A percentile compares a stretch with the other conserved stretches of the same genome.
phyloP scores from a whole-genome alignment of 2,113 vertebrate species.

The Anoplopoma fimbria region DNA sequence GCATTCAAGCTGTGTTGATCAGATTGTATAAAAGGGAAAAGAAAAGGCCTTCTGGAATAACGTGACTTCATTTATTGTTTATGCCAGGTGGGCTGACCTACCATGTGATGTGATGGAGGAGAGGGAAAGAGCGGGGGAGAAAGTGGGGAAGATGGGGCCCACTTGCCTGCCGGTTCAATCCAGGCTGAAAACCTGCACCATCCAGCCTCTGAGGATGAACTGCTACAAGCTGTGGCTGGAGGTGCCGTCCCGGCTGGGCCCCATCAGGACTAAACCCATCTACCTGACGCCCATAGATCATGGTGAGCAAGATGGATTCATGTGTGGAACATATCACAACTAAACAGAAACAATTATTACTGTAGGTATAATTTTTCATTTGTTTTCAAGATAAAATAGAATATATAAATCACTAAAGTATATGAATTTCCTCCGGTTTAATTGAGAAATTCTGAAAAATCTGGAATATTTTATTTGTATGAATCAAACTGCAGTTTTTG shows the following conservation, averaged over 20 bases:
- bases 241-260: conserved; percentile 81
- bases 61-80: neutral
- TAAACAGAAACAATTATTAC: neutral
- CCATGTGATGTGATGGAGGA: conserved; percentile 85
- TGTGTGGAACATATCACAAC: neutral
- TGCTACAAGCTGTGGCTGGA: conserved; percentile 95
- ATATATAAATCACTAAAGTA: neutral
- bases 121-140: conserved; percentile 70
- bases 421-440: neutral
- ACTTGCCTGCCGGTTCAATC: conserved; percentile 64
- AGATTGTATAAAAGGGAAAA: neutral
- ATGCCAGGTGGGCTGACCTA: conserved; percentile 71
- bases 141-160: conserved; percentile 78
- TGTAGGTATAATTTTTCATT: too few species aligned
- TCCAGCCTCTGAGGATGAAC: conserved; percentile 88
- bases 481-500: neutral
- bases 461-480: neutral
- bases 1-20: neutral
- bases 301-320: conserved; percentile 81
- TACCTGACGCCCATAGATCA: conserved; percentile 89
- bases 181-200: conserved; percentile 79
- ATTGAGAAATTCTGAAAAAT: neutral
- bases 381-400: neutral
- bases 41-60: neutral
- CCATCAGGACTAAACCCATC: conserved; percentile 85